These are phyloP conservation scores for Lerema accius DNA, from an alignment of 1,140 invertebrate species.

Conservation along the genomic window DNA sequence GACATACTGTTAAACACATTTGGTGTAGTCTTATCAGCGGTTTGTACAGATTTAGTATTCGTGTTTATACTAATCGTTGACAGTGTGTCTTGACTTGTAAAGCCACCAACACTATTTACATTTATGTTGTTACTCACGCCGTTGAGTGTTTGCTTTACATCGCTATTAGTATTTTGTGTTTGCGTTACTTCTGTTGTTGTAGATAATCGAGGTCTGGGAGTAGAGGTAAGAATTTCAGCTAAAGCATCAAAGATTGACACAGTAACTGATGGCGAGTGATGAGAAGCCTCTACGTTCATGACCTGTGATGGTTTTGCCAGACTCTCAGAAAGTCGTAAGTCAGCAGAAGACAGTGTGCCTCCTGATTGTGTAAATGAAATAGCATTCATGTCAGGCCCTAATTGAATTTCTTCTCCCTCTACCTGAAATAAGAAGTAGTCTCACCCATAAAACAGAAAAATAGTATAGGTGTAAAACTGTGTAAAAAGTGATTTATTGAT, in stretches of 20 bases:
- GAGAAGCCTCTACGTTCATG: conserved; percentile 81
- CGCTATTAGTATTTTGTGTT: conserved; percentile 63
- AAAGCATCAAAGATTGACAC: conserved; percentile 83
- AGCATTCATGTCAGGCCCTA: conserved; percentile 79
- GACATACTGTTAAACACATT: conserved; percentile 76
- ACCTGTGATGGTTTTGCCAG: conserved; percentile 73
- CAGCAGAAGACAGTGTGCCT: conserved; percentile 76
- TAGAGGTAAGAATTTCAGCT: conserved; percentile 81
- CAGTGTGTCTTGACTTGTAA: conserved; percentile 59
- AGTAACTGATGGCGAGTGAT: conserved; percentile 82
- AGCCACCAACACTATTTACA: conserved; percentile 74
- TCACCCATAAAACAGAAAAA: conserved; percentile 76
- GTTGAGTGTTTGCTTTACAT: conserved; percentile 64
- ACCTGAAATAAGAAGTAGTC: conserved; percentile 82
- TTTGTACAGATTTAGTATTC: conserved; percentile 80
- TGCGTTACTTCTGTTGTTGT: conserved; percentile 76
- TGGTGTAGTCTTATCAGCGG: conserved; percentile 69
- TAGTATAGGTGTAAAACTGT: conserved; percentile 32
- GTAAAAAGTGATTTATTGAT: conserved; percentile 33
- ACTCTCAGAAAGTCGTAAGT: conserved; percentile 78
- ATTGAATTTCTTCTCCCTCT: conserved; percentile 79
- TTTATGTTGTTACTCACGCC: conserved; percentile 76
- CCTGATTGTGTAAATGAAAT: conserved; percentile 80
- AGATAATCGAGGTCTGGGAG: conserved; percentile 75
- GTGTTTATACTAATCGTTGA: conserved; percentile 71